Conservation (phyloP, 2,888 invertebrate genomes). For the Gryllus longicercus region DNA sequence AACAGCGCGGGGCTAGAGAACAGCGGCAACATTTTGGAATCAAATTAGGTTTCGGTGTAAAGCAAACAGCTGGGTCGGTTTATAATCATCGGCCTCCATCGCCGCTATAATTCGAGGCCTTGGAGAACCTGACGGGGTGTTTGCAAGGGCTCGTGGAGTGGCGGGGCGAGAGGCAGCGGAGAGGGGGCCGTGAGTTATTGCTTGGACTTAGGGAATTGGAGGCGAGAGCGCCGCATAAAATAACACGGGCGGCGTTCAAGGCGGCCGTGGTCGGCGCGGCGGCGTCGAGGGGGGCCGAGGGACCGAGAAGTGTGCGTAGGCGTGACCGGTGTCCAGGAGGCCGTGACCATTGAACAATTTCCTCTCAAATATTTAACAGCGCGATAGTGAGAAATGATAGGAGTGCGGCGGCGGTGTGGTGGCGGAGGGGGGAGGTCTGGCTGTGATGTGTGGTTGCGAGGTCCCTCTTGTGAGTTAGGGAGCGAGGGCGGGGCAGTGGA, state of each 20-base stretch:
- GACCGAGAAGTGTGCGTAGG: not conserved
- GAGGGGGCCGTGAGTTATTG: not conserved
- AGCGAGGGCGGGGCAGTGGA: no score
- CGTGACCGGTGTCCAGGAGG: not conserved
- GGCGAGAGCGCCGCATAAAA: not conserved
- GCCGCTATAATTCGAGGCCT: not conserved
- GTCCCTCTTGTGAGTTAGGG: no score
- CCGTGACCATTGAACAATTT: not conserved
- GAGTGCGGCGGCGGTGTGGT: not conserved
- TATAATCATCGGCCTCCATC: not conserved
- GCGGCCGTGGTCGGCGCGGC: not conserved
- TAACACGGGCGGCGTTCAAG: not conserved
- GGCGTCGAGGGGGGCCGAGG: not conserved
- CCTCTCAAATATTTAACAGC: conserved; percentile 6
- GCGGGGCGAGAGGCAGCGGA: not conserved
- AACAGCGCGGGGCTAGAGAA: not conserved
- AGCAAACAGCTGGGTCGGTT: not conserved
- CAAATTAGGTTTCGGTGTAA: conserved; percentile 17
- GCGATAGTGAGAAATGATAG: conserved; percentile 17
- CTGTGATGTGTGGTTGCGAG: not conserved
- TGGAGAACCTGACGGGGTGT: not conserved
- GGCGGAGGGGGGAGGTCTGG: not conserved
- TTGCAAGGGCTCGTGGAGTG: not conserved
- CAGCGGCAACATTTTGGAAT: not conserved
- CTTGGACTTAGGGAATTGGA: conserved; percentile 8